Base-by-base conservation (phyloP, 30 jellyfish, hydroid and myxozoan genomes). In the Hydractinia symbiolongicarpus region DNA sequence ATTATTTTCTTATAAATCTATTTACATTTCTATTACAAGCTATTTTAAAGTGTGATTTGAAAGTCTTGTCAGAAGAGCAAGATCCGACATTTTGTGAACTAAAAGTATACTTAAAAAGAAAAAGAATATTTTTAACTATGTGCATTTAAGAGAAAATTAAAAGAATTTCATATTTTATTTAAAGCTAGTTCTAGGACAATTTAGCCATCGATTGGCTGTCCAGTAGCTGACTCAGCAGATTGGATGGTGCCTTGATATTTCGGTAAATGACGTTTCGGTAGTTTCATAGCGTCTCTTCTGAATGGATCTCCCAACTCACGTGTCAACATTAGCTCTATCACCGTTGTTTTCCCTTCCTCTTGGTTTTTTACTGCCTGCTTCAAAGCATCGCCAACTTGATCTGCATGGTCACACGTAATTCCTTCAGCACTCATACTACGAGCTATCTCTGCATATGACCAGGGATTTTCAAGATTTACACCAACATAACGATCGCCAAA, bases 401-500 rank as follows among this genome's bases (percentile, higher is more conserved):
- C 96, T n/a, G 78, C 83, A 82, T 82, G 96, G 50, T 76, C 66
- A 83, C 92, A 82, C 69, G 96, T 88, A 86, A 88, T 88, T 6
- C 96, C 96, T 70, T 88, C 96, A 16, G 92, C 91, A 15, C 66
- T 82, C 96, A 88, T 88, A 76, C 93, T 82, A 54, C 92, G 83
- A 54, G 93, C 96, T n/a, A 88, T 88, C 9, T 88, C 96, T 7
- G 96, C 96, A 67, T 82, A 88, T 61, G 91, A 80, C 95, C 95
- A 87, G 8, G 95, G 95, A 61, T 82, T 87, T 74, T 73, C 61
- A 57, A 87, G 84, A 40, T 87, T 86, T 4, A 82, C 90, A 0
- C 95, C 95, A 53, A 87, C 76, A 82, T 87, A 87, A 14, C 95
- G 91, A 71, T 87, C 95, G 51, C 95, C 95, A 40, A 87, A 87